phyloP scores from a whole-genome alignment of 2,113 vertebrate species.

The Cheilinus undulatus region DNA sequence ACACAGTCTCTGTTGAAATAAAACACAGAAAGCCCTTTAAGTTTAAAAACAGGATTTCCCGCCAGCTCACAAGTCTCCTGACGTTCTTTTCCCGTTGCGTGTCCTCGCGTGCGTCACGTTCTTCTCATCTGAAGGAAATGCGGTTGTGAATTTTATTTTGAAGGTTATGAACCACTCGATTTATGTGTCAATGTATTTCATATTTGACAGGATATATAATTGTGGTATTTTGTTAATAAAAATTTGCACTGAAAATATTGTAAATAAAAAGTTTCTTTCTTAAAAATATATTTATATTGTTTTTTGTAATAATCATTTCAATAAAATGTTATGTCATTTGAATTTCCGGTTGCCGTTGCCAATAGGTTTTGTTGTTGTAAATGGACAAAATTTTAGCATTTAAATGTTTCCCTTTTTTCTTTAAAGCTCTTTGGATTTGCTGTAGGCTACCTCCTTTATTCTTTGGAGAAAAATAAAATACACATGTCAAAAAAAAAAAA shows the following conservation, averaged over 20 bases:
- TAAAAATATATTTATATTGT: conserved; percentile 67
- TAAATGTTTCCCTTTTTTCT: no score
- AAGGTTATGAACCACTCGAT: conserved; percentile 77
- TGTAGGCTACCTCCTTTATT: no score
- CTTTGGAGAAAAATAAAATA: no score
- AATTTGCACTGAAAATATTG: conserved; percentile 91
- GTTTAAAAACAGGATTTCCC: conserved; percentile 7
- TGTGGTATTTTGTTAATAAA: conserved; percentile 84
- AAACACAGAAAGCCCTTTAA: conserved; percentile 13
- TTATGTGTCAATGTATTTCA: conserved; percentile 69
- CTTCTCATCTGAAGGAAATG: conserved; percentile 59
- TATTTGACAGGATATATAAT: conserved; percentile 64
- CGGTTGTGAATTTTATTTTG: conserved; percentile 69
- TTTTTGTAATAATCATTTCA: conserved; percentile 17
- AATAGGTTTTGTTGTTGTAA: no score
- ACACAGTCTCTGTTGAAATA: background rate
- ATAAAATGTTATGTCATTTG: background rate
- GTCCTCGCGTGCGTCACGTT: conserved; percentile 58
- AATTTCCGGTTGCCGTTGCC: no score
- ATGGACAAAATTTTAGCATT: no score
- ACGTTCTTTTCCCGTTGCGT: conserved; percentile 40
- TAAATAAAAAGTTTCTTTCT: conserved; percentile 97
- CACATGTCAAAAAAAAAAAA: no score
- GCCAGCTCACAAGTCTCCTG: conserved; percentile 20
- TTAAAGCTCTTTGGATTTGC: no score